Base-by-base conservation (phyloP, 2,888 invertebrate species). In the Phalangium opilio region DNA sequence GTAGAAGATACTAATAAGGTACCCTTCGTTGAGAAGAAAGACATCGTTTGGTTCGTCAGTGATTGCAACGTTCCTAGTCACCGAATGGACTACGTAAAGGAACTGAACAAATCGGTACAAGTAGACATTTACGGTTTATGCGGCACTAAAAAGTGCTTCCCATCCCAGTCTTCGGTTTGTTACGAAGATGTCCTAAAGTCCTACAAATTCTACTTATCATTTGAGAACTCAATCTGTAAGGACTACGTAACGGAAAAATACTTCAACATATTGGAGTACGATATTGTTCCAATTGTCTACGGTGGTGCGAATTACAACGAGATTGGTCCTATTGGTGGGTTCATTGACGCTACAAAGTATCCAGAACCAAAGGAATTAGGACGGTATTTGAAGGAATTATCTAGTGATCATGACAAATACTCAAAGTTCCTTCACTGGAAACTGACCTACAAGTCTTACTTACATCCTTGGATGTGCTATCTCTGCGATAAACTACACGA, bases 231-330 rank as follows among this genome's bases (percentile, higher is more conserved):
- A 3, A 46, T 53, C 51, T 63, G 63, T 49, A 48, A 49, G n/a
- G 61, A 63, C 46, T 63, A 63, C 51, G 56, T 63, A 1, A 62
- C 61, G 0, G 63, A 63, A 43, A 63, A 63, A 41, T 53, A 62
- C 11, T 60, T 58, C 45, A 49, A 52, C 5, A 49, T 55, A 8
- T 52, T 61, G n/a, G 50, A 50, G 8, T 47, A 54, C 14, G 50
- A 60, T 35, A 54, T 61, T 11, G 54, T 63, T 11, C 61, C 61
- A 0, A 52, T 65, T 4, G 62, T 62, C 2, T 58, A 59, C 40
- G 64, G 64, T 1, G 53, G 58, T 10, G 59, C 57, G 0, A 55
- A 64, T 47, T 63, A 64, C 45, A 50, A 52, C 2, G 12, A 21
- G n/a, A 44, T 59, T 2, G 55, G 60, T 2, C 65, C 65, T 0